phyloP scores from a whole-genome alignment of 1,140 invertebrate species.

The Lucilia sericata region DNA sequence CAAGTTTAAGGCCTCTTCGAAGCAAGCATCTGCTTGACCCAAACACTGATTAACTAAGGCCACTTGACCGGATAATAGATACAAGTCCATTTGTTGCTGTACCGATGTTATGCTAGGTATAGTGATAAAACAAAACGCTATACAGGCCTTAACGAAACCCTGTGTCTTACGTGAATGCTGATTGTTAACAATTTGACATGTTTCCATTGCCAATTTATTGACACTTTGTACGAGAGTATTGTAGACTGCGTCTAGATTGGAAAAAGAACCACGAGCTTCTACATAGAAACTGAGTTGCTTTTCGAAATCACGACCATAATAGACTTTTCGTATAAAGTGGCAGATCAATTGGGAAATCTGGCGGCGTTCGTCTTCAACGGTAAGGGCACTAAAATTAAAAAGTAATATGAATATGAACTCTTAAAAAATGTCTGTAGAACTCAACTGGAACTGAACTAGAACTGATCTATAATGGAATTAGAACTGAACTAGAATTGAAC shows the following conservation, averaged over 20 bases:
- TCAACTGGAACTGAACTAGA: no score
- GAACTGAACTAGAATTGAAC: no score
- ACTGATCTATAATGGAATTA: no score
- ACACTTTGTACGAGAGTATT: conserved; percentile 88
- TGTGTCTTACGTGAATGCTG: conserved; percentile 84
- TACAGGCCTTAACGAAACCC: conserved; percentile 92
- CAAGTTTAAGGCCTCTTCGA: conserved; percentile 86
- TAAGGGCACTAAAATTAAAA: conserved; percentile 79
- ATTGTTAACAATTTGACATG: conserved; percentile 78
- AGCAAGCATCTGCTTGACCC: conserved; percentile 94
- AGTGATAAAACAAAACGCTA: conserved; percentile 95
- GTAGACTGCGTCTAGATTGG: conserved; percentile 89
- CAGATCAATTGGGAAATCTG: conserved; percentile 87
- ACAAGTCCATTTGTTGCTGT: conserved; percentile 83
- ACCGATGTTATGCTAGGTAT: conserved; percentile 90
- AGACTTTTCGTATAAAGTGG: conserved; percentile 81
- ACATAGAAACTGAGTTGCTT: conserved; percentile 94
- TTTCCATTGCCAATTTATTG: conserved; percentile 82
- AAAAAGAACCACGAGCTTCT: conserved; percentile 88
- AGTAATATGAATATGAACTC: no score
- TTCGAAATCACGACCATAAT: conserved; percentile 88
- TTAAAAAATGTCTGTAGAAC: no score
- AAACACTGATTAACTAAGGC: conserved; percentile 91
- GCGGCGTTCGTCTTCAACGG: conserved; percentile 91
- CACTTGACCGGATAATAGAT: conserved; percentile 88